phyloP scores from a whole-genome alignment of 2,888 invertebrate genomes.

The Agrochola circellaris region DNA sequence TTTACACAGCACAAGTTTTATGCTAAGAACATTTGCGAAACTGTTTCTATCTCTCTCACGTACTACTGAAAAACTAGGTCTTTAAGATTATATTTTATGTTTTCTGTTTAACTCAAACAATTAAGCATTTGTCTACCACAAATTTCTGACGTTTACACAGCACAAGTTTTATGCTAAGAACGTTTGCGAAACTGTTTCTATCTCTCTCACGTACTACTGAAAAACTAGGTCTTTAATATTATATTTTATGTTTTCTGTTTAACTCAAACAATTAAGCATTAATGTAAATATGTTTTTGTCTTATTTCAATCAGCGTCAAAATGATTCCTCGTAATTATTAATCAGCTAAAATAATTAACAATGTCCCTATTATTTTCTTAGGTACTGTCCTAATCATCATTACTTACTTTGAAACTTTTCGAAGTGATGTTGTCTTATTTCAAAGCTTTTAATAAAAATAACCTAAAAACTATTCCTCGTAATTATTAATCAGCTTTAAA shows the following conservation, averaged over 20 bases:
- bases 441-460: neutral
- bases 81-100: neutral
- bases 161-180: neutral
- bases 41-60: neutral
- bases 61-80: neutral
- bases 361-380: too few species aligned
- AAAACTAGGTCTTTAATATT: neutral
- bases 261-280: slow-evolving; percentile 7
- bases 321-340: too few species aligned
- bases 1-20: neutral
- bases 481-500: neutral
- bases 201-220: neutral
- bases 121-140: too few species aligned
- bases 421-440: neutral
- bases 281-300: neutral
- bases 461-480: neutral
- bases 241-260: neutral
- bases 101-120: neutral
- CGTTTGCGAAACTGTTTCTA: neutral
- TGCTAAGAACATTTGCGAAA: neutral
- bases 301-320: neutral
- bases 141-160: too few species aligned
- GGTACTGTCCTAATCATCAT: too few species aligned
- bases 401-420: too few species aligned
- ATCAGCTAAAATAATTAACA: too few species aligned